Evolutionary conservation across 1,140 invertebrate genomes (phyloP).

Genomic region (Formica selysi): DNA sequence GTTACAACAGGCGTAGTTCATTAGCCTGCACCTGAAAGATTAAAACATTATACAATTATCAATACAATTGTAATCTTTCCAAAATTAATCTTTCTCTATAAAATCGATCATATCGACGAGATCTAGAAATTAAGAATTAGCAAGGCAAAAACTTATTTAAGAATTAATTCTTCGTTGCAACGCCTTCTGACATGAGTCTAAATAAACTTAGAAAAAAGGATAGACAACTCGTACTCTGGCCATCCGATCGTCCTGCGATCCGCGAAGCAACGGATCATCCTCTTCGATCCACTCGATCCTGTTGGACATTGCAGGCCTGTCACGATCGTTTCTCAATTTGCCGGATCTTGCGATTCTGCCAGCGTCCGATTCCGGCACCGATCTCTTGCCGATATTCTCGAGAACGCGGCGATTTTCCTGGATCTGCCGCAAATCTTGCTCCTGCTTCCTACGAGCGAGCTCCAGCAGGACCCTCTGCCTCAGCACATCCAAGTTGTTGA

Average conservation of each 20-base stretch:
- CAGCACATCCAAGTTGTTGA: conserved; percentile 88
- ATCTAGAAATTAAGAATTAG: not conserved
- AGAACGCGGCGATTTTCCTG: conserved; percentile 82
- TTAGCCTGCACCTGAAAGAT: conserved; percentile 71
- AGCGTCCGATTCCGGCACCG: conserved; percentile 55
- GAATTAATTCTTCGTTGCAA: too few relatives aligned
- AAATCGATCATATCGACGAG: too few relatives aligned
- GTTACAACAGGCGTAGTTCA: conserved; percentile 74
- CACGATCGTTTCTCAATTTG: conserved; percentile 24
- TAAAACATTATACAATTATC: conserved; percentile 10
- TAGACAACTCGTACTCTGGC: conserved; percentile 51
- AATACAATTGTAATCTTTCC: not conserved
- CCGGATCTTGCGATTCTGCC: conserved; percentile 10
- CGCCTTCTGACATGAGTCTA: not conserved
- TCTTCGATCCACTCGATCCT: conserved; percentile 71
- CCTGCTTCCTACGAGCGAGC: conserved; percentile 86
- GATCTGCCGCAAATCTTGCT: conserved; percentile 85
- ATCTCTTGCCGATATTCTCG: conserved; percentile 83
- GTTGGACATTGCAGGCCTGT: conserved; percentile 3
- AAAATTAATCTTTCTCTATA: not conserved
- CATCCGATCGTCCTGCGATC: conserved; percentile 58
- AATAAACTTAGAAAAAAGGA: not conserved
- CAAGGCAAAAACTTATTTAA: not conserved
- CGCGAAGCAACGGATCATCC: conserved; percentile 67
- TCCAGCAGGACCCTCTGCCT: conserved; percentile 87